Conservation (phyloP, 2,888 invertebrate genomes). For the Ectropis crepuscularia region DNA sequence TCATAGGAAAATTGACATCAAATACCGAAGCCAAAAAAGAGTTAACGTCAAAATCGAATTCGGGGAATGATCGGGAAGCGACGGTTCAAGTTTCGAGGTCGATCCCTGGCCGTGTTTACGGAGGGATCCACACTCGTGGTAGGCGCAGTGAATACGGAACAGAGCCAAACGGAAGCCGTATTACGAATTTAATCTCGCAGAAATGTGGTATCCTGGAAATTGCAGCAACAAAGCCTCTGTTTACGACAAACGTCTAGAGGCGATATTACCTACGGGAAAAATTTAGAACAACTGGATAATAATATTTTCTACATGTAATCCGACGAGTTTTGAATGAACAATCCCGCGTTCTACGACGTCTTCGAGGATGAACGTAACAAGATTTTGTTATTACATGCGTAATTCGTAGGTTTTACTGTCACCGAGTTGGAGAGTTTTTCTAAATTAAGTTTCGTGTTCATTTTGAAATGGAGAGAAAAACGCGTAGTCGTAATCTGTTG, state of each 20-base stretch:
- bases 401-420: conserved; percentile 26
- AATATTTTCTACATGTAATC: conserved; percentile 52
- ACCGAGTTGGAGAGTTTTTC: conserved; percentile 21
- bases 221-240: conserved; percentile 74
- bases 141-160: conserved; percentile 69
- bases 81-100: conserved; percentile 38
- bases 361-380: conserved; percentile 26
- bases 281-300: conserved; percentile 56
- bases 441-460: conserved; percentile 29
- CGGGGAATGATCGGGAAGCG: conserved; percentile 20
- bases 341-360: conserved; percentile 24
- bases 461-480: conserved; percentile 32
- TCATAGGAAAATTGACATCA: not conserved
- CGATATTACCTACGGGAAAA: conserved; percentile 62
- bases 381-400: conserved; percentile 32
- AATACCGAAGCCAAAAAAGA: conserved; percentile 5
- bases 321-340: conserved; percentile 31
- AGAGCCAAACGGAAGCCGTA: conserved; percentile 72
- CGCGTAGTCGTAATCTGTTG: conserved; percentile 35
- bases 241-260: conserved; percentile 69
- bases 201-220: conserved; percentile 80
- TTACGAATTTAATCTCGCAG: conserved; percentile 82
- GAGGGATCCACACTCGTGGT: conserved; percentile 55
- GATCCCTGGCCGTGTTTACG: conserved; percentile 47
- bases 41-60: conserved; percentile 15